Base-by-base conservation (phyloP, 2,888 invertebrate genomes). In the Balanococcus diminutus region DNA sequence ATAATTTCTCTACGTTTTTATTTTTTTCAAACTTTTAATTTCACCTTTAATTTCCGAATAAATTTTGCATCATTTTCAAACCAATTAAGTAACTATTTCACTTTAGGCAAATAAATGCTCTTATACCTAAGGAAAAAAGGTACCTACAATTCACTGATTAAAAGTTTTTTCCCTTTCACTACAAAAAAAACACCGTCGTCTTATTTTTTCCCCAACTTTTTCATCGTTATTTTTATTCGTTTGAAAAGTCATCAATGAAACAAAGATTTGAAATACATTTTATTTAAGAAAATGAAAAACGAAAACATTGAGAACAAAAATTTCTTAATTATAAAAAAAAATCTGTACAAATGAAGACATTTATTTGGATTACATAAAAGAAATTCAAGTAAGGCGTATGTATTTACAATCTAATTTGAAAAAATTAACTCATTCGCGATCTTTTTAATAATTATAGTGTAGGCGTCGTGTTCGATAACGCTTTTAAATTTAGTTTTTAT, bases 181-280 rank as follows among this genome's bases (percentile, higher is more conserved):
- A 42, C n/a, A n/a, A n/a, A n/a, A 42, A 42, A 42, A 42, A 8
- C 8, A 42, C 16, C 14, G 9, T 14, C 16, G 1, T 16, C 16
- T 42, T 42, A 42, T 14, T 14, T 42, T 42, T 42, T 36, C 16
- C 14, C 16, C 42, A 42, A 42, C 42, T 1, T 16, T 42, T 42
- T 42, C 16, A 42, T 42, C n/a, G n/a, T 36, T 42, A 42, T 42
- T 42, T 42, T 51, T 2, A 19, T 4, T 51, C 5, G 14, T 51
- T 51, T 51, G 51, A 51, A 51, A 19, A 51, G 19, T 19, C n/a
- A 51, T 6, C 51, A 67, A 67, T 67, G 11, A 67, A 67, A 67
- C 61, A 67, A 67, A 67, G 28, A 67, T 67, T 67, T 67, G 61
- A 67, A 67, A 67, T 67, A 67, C 61, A 67, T 67, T 67, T 22